Base-by-base conservation (phyloP, 2,888 invertebrate genomes). In the Chrysodeixis includens region DNA sequence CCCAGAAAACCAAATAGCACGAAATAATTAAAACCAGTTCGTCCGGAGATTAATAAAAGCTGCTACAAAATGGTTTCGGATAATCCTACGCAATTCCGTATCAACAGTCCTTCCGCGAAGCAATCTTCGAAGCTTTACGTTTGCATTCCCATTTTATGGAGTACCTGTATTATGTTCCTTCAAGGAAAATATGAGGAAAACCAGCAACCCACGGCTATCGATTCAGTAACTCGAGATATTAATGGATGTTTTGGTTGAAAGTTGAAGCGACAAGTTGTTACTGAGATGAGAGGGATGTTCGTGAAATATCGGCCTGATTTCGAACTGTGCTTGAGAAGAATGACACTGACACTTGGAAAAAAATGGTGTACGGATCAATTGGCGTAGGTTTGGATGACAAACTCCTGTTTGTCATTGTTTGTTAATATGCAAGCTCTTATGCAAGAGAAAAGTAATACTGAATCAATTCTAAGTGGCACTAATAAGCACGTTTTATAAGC, bases 151-250 rank as follows among this genome's bases (percentile, higher is more conserved):
- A 18, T 20, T 49, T 18, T 10, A 20, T 9, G 56, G 14, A 22
- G 49, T 56, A 57, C 49, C 70, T 66, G 18, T 66, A 53, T 51
- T 49, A 58, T 55, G 9, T 66, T 56, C 20, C 12, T 10, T 55
- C 18, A 10, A 32, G 30, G n/a, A 63, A 63, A 63, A 69, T 65
- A 69, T 58, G 8, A 63, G 56, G 51, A 60, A 69, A 57, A 52
- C 30, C 55, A 30, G 30, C 46, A 30, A 60, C 56, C 69, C 56
- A 63, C 49, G 40, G 18, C 20, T 65, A 71, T 74, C 44, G 71
- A 68, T 63, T 66, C 57, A 14, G 78, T n/a, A 58, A 68, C 75
- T 35, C 44, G 14, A 59, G 40, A 56, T 16, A 55, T 18, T 56
- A 56, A 53, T 30, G 7, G 18, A n/a, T 56, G 12, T 54, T 44